Evolutionary conservation across 1,140 invertebrate genomes (phyloP), one percentile per base, ranked within the genome.

Genomic region (Tetragnatha versicolor): DNA sequence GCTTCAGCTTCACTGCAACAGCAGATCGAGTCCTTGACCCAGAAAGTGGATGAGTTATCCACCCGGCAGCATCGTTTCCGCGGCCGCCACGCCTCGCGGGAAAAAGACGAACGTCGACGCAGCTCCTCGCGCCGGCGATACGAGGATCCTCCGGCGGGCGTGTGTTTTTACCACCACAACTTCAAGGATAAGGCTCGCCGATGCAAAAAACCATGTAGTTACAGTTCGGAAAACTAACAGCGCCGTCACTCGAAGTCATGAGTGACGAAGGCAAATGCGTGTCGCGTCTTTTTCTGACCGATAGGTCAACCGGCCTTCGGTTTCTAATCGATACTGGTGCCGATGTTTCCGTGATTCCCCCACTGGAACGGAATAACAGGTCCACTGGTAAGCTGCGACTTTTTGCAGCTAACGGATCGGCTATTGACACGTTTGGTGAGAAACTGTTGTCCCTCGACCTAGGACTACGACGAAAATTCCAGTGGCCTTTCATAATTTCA

Each of bases 91-190:
- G 7, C 60, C 33, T 25, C 20, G 66, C n/a, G 45, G 47, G 2
- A 3, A 33, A n/a, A 53, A 29, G n/a, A n/a, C n/a, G n/a, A n/a
- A n/a, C n/a, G n/a, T 37, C 47, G 25, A 35, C 45, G 2, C 2
- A 51, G 47, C n/a, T 60, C 10, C 14, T 3, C 31, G 27, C 37
- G 22, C 39, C 25, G 2, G 12, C 17, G 12, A 33, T 94, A 27
- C 25, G 12, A 22, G 17, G 20, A 12, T 58, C 9, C 58, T 10
- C 25, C 27, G n/a, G 3, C 31, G 2, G 12, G 20, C 14, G 25
- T 17, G 1, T 81, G 78, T 47, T 81, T 60, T 53, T 81, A 81
- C 80, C 80, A 81, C 58, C 31, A 25, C 2, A 80, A 22, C 7
- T 81, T 79, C 29, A 35, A 63, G 55, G 35, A 75, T 27, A 45